Evolutionary conservation across 2,888 invertebrate species (phyloP).

Genomic region (Ceramica pisi): DNA sequence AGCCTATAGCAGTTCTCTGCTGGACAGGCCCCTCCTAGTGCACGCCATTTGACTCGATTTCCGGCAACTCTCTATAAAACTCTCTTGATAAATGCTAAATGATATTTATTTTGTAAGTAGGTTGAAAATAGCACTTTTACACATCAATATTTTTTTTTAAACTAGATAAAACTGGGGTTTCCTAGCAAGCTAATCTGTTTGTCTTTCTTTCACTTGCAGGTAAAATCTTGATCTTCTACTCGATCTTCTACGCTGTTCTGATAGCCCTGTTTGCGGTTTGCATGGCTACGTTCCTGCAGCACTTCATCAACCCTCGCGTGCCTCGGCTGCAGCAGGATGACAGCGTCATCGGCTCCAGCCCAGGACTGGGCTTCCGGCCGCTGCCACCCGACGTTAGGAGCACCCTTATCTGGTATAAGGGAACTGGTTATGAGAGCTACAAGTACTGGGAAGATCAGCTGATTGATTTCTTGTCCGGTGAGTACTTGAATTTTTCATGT

Average conservation of each 20-base stretch:
- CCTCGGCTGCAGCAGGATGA: constrained; percentile 96
- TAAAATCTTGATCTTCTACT: constrained; percentile 97
- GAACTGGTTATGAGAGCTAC: constrained; percentile 94
- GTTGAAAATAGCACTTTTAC: too few relatives aligned
- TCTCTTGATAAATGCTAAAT: too few relatives aligned
- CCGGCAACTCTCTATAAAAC: too few relatives aligned
- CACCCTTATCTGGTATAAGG: constrained; percentile 98
- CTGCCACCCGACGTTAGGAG: constrained; percentile 97
- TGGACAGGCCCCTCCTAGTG: too few relatives aligned
- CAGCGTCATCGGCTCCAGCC: constrained; percentile 97
- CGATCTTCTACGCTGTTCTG: constrained; percentile 97
- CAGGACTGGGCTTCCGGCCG: constrained; percentile 98
- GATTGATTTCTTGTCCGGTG: constrained; percentile 95
- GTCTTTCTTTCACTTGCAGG: constrained; percentile 90
- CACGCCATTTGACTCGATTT: too few relatives aligned
- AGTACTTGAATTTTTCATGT: constrained; percentile 64
- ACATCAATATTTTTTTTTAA: too few relatives aligned
- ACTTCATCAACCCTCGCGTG: constrained; percentile 96
- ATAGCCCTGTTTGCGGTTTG: constrained; percentile 97
- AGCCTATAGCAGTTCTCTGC: too few relatives aligned
- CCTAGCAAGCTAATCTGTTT: too few relatives aligned
- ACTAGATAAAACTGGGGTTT: too few relatives aligned
- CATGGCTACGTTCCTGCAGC: constrained; percentile 97
- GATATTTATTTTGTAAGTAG: too few relatives aligned
- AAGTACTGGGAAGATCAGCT: constrained; percentile 95